Percentiles rank a stretch among this genome's conserved stretches.
phyloP scores from a whole-genome alignment of 2,888 invertebrate species.

The Augiades crinisus region DNA sequence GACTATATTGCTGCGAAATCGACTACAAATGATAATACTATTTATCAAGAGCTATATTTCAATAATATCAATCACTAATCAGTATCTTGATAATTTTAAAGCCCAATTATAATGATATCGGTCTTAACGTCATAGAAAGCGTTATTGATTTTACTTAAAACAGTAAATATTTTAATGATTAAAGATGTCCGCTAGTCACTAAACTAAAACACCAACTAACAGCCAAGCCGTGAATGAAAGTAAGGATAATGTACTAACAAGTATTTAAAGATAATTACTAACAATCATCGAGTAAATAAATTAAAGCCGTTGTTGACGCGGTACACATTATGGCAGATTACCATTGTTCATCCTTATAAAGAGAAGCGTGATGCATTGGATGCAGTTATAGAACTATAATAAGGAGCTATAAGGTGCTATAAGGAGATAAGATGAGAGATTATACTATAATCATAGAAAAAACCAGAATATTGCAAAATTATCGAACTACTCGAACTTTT shows the following conservation, averaged over 20 bases:
- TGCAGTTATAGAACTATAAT: too few species aligned
- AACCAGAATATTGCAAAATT: too few species aligned
- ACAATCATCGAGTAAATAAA: slow-evolving; percentile 13
- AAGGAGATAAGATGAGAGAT: too few species aligned
- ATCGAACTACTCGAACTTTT: too few species aligned
- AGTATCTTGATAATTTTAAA: slow-evolving; percentile 49
- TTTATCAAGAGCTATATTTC: slow-evolving; percentile 42
- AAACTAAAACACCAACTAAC: slow-evolving; percentile 8
- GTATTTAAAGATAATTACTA: slow-evolving; percentile 21
- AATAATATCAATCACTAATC: slow-evolving; percentile 42
- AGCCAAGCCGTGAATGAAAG: slow-evolving; percentile 11
- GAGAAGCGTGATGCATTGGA: slow-evolving; percentile 5
- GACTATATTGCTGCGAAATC: slow-evolving; percentile 52
- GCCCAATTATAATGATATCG: slow-evolving; percentile 11
- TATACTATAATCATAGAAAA: too few species aligned
- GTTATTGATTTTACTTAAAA: not conserved
- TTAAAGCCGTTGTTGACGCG: slow-evolving; percentile 2
- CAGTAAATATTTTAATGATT: not conserved
- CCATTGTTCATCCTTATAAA: slow-evolving; percentile 4
- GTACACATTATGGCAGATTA: slow-evolving; percentile 6
- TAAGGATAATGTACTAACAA: slow-evolving; percentile 14
- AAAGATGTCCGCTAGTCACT: slow-evolving; percentile 6
- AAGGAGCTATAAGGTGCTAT: too few species aligned
- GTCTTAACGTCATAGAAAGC: not conserved
- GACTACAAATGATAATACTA: slow-evolving; percentile 46